Evolutionary conservation across 2,888 invertebrate species (phyloP).

Genomic region (Salticus scenicus): DNA sequence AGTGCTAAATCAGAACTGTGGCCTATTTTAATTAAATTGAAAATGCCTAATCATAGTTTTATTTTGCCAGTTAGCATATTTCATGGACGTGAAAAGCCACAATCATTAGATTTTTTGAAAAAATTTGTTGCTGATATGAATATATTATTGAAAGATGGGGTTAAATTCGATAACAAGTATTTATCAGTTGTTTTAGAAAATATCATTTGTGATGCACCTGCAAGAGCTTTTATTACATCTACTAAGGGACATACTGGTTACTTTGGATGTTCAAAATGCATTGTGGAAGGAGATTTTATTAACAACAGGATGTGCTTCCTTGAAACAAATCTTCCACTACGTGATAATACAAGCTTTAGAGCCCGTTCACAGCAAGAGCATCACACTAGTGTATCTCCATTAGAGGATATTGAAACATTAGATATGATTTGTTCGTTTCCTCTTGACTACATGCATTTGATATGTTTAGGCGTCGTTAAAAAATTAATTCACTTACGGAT

Average conservation of each 20-base stretch:
- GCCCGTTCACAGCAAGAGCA: slow-evolving; percentile 69
- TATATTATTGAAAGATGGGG: not conserved
- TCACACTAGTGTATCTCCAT: slow-evolving; percentile 62
- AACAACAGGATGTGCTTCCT: too few relatives aligned
- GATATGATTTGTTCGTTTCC: slow-evolving; percentile 73
- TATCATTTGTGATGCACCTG: not conserved
- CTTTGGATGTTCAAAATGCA: not conserved
- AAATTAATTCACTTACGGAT: slow-evolving; percentile 73
- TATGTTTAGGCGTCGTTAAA: slow-evolving; percentile 73
- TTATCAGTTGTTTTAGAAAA: not conserved
- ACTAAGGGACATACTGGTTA: not conserved
- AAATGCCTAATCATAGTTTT: too few relatives aligned
- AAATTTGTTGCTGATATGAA: not conserved
- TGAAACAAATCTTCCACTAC: slow-evolving; percentile 19
- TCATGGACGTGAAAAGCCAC: not conserved
- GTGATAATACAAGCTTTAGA: slow-evolving; percentile 69
- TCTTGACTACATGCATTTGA: slow-evolving; percentile 74
- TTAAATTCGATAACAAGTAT: not conserved
- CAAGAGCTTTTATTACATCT: not conserved
- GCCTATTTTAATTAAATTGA: too few relatives aligned
- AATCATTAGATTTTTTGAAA: not conserved
- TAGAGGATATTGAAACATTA: slow-evolving; percentile 63
- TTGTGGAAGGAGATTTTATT: too few relatives aligned
- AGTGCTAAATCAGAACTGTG: too few relatives aligned
- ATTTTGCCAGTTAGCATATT: not conserved